Conservation (phyloP, 2,888 invertebrate species). For the Zonitis immaculata region DNA sequence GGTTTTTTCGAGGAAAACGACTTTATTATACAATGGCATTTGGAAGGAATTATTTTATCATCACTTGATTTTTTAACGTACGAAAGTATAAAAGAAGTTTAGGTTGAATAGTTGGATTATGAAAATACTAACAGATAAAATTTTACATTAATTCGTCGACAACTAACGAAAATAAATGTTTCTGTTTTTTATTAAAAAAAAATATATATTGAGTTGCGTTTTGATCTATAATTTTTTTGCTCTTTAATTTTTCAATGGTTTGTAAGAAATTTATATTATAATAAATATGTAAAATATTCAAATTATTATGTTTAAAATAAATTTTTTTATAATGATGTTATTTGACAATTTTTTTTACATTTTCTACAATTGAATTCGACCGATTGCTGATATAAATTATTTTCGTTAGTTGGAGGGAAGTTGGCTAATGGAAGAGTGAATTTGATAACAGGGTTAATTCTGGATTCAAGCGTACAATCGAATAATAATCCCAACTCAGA, state of each 20-base stretch:
- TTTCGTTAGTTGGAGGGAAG: neutral
- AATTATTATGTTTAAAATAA: neutral
- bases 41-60: no score
- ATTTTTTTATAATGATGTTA: neutral
- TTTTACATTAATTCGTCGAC: no score
- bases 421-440: neutral
- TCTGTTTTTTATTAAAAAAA: no score
- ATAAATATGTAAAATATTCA: neutral
- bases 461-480: neutral
- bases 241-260: neutral
- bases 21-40: no score
- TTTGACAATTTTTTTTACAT: neutral
- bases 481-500: neutral
- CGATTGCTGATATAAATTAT: neutral
- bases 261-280: neutral
- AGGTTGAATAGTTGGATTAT: no score
- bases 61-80: no score
- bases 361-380: neutral
- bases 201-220: neutral
- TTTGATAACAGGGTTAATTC: neutral
- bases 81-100: no score
- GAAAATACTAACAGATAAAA: no score
- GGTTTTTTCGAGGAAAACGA: no score
- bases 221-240: neutral
- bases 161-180: no score